A percentile compares a stretch with the other conserved stretches of the same genome.
phyloP scores from a whole-genome alignment of 2,797 vertebrate species.

The Tachyglossus aculeatus region DNA sequence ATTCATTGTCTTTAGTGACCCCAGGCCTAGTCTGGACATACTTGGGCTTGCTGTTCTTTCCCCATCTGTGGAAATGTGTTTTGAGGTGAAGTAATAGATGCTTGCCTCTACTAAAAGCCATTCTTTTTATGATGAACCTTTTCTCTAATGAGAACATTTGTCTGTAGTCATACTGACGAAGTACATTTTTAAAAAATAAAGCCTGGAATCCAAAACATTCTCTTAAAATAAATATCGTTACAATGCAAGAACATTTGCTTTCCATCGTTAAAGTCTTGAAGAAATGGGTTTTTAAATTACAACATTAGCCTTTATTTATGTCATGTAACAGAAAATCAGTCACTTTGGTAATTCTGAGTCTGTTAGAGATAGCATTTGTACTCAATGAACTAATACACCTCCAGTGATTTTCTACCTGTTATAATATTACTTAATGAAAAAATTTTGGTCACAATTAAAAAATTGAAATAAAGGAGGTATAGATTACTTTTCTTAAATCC shows the following conservation, averaged over 20 bases:
- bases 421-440: slow-evolving; percentile 47
- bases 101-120: too few species aligned
- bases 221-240: too few species aligned
- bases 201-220: too few species aligned
- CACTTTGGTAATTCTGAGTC: slow-evolving; percentile 37
- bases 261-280: slow-evolving; percentile 35
- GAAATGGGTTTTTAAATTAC: slow-evolving; percentile 34
- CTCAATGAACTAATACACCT: slow-evolving; percentile 37
- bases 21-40: too few species aligned
- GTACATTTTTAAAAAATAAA: too few species aligned
- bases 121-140: too few species aligned
- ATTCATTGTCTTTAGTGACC: too few species aligned
- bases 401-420: slow-evolving; percentile 30
- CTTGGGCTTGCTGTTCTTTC: too few species aligned
- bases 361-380: slow-evolving; percentile 41
- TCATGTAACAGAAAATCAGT: slow-evolving; percentile 48
- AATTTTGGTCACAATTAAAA: slow-evolving; percentile 21
- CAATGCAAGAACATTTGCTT: neutral
- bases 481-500: slow-evolving; percentile 10
- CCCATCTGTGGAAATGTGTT: too few species aligned
- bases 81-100: too few species aligned
- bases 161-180: too few species aligned
- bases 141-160: too few species aligned
- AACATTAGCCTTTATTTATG: slow-evolving; percentile 52
- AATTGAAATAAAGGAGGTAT: slow-evolving; percentile 23